Evolutionary conservation across 2,888 invertebrate species (phyloP), one percentile per base, ranked within the genome.

Genomic region (Lordiphosa fenestrarum): DNA sequence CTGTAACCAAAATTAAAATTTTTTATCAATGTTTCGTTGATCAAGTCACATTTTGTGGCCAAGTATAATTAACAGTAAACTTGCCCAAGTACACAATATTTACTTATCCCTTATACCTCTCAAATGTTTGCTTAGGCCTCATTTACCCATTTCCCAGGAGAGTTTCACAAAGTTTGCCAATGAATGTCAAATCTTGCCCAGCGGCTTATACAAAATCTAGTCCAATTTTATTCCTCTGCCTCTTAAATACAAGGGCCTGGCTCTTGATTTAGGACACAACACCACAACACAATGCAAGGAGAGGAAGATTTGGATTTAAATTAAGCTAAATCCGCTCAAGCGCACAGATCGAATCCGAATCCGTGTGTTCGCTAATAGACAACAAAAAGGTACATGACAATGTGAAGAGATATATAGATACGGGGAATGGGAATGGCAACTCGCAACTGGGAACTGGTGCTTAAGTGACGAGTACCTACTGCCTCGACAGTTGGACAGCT

Each of bases 301-400:
- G 71, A 65, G 59, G 59, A 69, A 78, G 77, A 75, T 78, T 78
- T 78, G 77, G 77, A 78, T 78, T 78, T 78, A 78, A 78, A 78
- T 78, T 78, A 78, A 78, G 80, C 77, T 82, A 82, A 78, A 78
- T 73, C 77, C 82, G 75, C 78, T 77, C 73, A 78, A 68, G 78
- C 70, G 70, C 63, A 62, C 54, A 44, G 59, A 67, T 53, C 46
- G 65, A 57, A 50, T 53, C 51, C 42, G 35, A 10, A 33, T 51
- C 33, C 19, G 50, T 41, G 40, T 52, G 66, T 59, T 53, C 62
- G 64, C 68, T 78, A 73, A 77, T 77, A 82, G 77, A 73, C 82
- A 78, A 82, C 78, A 82, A 78, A 78, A 82, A 73, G 82, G 82
- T 82, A 75, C 66, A 66, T 52, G 66, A 66, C 66, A 66, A 66